Evolutionary conservation across 2,888 invertebrate genomes (phyloP).

Genomic region (Notocelia uddmanniana): DNA sequence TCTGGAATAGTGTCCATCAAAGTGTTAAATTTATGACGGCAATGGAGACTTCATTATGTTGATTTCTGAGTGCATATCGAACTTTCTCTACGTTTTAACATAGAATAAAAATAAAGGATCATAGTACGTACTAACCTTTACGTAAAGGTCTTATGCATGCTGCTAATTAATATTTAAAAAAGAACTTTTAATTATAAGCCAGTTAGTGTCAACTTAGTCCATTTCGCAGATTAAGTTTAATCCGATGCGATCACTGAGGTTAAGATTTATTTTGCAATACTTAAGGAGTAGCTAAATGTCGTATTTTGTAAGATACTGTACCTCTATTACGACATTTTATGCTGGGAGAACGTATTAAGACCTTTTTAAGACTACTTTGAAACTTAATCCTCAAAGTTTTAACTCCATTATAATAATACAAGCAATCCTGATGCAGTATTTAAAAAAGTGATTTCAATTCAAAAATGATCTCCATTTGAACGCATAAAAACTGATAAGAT

Average conservation of each 20-base stretch:
- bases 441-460: too few relatives aligned
- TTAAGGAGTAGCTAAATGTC: neutral
- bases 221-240: conserved; percentile 16
- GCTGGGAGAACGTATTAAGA: neutral
- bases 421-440: too few relatives aligned
- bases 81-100: too few relatives aligned
- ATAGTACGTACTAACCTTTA: too few relatives aligned
- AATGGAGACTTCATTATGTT: too few relatives aligned
- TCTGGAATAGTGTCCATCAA: too few relatives aligned
- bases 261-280: neutral
- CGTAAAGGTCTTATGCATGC: neutral
- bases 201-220: conserved; percentile 6
- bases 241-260: neutral
- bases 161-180: neutral
- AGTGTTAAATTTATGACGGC: too few relatives aligned
- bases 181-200: conserved; percentile 6
- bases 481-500: neutral
- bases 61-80: too few relatives aligned
- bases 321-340: neutral
- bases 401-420: neutral
- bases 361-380: neutral
- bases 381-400: neutral
- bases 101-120: too few relatives aligned
- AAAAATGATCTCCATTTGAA: neutral
- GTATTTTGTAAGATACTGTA: neutral